Conservation (phyloP, 1,140 invertebrate species). For the Ridgeia piscesae region DNA sequence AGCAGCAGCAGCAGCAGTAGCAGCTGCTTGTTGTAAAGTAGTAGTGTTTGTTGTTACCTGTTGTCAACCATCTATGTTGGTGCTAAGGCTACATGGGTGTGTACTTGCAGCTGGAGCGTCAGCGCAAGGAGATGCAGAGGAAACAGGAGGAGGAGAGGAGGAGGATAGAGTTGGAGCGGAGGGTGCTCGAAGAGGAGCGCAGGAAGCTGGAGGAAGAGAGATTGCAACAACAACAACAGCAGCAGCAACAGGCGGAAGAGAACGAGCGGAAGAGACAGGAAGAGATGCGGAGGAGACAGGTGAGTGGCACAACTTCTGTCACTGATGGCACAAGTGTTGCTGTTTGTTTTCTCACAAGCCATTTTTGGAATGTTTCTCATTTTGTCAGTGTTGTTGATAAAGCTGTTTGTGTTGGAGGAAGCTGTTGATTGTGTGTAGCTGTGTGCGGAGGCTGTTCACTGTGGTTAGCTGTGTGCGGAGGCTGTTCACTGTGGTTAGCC, state of each 20-base stretch:
- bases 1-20: no score
- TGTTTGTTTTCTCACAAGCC: no score
- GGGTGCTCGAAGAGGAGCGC: constrained; percentile 41
- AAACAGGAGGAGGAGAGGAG: constrained; percentile 38
- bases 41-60: background rate
- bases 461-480: background rate
- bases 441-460: background rate
- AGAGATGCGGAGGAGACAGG: constrained; percentile 30
- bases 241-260: constrained; percentile 20
- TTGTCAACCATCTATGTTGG: background rate
- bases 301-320: background rate
- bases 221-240: constrained; percentile 15
- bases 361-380: no score
- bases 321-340: no score
- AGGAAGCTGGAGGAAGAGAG: constrained; percentile 38
- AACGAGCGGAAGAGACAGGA: constrained; percentile 32
- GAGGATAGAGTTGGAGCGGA: constrained; percentile 43
- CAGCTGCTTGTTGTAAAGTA: no score
- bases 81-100: background rate
- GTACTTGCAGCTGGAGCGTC: constrained; percentile 9
- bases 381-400: no score
- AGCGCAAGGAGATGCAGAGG: background rate
- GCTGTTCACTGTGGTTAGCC: background rate
- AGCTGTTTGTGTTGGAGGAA: background rate
- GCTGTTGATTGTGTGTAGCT: background rate